Evolutionary conservation across 2,888 invertebrate genomes (phyloP).

Genomic region (Scaptomyza flava): DNA sequence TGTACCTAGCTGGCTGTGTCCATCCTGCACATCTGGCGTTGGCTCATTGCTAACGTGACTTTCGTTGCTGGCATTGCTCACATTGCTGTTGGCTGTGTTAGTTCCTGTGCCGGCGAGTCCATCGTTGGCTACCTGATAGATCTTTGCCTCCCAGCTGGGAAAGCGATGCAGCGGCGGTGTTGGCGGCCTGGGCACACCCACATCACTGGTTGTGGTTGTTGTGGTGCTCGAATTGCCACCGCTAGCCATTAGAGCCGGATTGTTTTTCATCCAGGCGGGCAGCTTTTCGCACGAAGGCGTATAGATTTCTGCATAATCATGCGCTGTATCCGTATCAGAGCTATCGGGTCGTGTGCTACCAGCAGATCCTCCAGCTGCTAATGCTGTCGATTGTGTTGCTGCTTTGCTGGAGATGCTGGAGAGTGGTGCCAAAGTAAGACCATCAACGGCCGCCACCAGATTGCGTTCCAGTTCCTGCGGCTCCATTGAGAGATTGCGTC

Average conservation of each 20-base stretch:
- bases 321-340: slow-evolving; percentile 88
- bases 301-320: slow-evolving; percentile 97
- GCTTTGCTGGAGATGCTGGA: slow-evolving; percentile 80
- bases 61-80: slow-evolving; percentile 45
- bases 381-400: slow-evolving; percentile 34
- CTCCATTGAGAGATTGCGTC: slow-evolving; percentile 84
- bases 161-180: slow-evolving; percentile 96
- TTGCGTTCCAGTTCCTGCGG: slow-evolving; percentile 85
- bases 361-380: slow-evolving; percentile 14
- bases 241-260: slow-evolving; percentile 84
- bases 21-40: slow-evolving; percentile 58
- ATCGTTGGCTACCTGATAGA: slow-evolving; percentile 93
- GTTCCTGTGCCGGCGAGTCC: slow-evolving; percentile 84
- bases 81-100: slow-evolving; percentile 31
- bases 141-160: slow-evolving; percentile 98
- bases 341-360: slow-evolving; percentile 84
- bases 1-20: slow-evolving; percentile 46
- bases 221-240: slow-evolving; percentile 86
- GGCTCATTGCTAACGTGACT: slow-evolving; percentile 58
- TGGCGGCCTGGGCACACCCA: slow-evolving; percentile 88
- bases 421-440: slow-evolving; percentile 85
- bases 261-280: slow-evolving; percentile 86
- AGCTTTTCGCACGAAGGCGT: slow-evolving; percentile 93
- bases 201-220: slow-evolving; percentile 83
- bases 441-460: slow-evolving; percentile 86